Evolutionary conservation across 2,113 vertebrate genomes (phyloP).

Genomic region (Oreamnos americanus): DNA sequence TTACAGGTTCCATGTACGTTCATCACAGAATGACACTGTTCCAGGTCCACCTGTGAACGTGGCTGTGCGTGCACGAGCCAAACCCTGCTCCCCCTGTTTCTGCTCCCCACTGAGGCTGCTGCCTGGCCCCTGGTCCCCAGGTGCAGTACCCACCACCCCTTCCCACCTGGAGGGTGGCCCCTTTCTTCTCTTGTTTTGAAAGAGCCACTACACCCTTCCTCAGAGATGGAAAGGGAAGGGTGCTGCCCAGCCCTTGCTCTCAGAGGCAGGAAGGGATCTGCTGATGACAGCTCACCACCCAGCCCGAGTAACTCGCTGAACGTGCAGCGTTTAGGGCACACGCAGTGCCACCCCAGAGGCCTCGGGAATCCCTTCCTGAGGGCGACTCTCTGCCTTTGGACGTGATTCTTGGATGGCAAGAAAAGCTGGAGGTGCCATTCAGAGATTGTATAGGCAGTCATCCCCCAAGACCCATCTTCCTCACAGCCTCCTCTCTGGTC

Average conservation of each 20-base stretch:
- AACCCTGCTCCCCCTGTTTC: too few relatives aligned
- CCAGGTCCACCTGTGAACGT: background rate
- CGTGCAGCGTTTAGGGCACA: accelerated
- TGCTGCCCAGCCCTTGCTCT: background rate
- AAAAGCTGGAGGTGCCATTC: background rate
- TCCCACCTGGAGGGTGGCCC: background rate
- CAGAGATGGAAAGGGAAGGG: background rate
- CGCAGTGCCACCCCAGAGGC: background rate
- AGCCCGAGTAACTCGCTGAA: background rate
- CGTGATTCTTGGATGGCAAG: background rate
- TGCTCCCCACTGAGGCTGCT: background rate
- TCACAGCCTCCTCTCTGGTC: background rate
- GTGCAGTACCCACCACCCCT: background rate
- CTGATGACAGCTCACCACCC: background rate
- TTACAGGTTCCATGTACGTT: background rate
- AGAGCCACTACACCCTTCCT: background rate
- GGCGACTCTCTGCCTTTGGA: background rate
- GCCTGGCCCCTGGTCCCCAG: background rate
- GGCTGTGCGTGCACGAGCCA: accelerated
- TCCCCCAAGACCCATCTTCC: background rate
- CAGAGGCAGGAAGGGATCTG: background rate
- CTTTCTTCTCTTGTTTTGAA: background rate
- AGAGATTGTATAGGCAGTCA: too few relatives aligned
- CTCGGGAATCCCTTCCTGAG: background rate
- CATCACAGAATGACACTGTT: too few relatives aligned